Base-by-base conservation (phyloP, 2,888 invertebrate genomes). In the Andrena fulva region DNA sequence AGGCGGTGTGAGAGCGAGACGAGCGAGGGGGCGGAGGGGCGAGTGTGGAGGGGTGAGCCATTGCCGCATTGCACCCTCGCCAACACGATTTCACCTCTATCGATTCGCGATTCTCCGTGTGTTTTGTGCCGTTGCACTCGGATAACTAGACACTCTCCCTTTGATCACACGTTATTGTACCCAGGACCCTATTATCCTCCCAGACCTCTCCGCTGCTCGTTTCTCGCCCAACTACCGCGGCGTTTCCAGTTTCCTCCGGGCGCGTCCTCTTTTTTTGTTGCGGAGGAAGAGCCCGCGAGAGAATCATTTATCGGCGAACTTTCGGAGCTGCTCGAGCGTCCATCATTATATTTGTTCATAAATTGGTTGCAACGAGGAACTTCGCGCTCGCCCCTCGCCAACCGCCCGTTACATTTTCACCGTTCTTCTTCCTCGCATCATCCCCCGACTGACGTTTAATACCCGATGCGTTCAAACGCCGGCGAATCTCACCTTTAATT, bases 31-130 rank as follows among this genome's bases (percentile, higher is more conserved):
- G 66, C 12, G 69, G 64, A 75, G 56, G 50, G 42, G 63, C 63
- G 75, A 82, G 63, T 68, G 59, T 67, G 80, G 73, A 69, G 82
- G 71, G 85, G 84, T 75, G 77, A 79, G 72, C 86, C 85, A 87
- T 90, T 90, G 90, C 91, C 90, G 91, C 91, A 91, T 91, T 91
- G 91, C 91, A 91, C 90, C 91, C 89, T 89, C 80, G 90, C 84
- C 85, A 85, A 87, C 85, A 84, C 89, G 90, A 91, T 91, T 90
- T 91, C 87, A 85, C 88, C 85, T 89, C 86, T 91, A 91, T 91
- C 90, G 91, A 91, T 91, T 91, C 84, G 85, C 87, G 86, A 90
- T 90, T 90, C 90, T 87, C 88, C 82, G 86, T 86, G 84, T 87
- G 89, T 90, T 90, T 90, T 91, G 86, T 90, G 88, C 85, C 82